A percentile compares a stretch with the other conserved stretches of the same genome.
phyloP scores from a whole-genome alignment of 2,113 vertebrate species.

The Amazona guildingii region DNA sequence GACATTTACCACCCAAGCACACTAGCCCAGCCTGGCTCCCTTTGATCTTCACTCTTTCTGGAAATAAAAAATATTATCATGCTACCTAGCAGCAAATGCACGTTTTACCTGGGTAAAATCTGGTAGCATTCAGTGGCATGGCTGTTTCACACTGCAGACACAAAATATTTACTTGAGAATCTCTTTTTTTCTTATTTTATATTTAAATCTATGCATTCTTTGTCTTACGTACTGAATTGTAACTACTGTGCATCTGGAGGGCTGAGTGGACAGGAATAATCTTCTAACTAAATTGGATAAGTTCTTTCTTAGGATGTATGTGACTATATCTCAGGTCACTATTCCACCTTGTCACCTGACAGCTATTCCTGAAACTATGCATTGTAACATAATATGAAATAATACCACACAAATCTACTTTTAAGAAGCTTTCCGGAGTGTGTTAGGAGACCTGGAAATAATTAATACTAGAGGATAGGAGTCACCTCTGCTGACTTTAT shows the following conservation, averaged over 20 bases:
- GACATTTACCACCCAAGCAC: background rate
- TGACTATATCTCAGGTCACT: background rate
- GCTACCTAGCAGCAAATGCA: background rate
- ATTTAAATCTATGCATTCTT: background rate
- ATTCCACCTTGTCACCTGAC: background rate
- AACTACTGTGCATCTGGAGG: background rate
- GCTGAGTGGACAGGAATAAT: background rate
- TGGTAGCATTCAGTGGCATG: background rate
- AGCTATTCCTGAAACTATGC: background rate
- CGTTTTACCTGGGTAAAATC: background rate
- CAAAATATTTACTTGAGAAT: background rate
- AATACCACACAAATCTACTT: background rate
- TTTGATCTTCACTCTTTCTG: constrained; percentile 22
- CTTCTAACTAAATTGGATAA: background rate
- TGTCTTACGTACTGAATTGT: background rate
- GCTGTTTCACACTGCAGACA: background rate
- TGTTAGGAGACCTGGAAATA: background rate
- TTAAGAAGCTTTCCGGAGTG: background rate
- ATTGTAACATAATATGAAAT: background rate
- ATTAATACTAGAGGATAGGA: background rate
- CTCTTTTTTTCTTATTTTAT: background rate
- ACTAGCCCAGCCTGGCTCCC: background rate
- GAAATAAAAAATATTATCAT: constrained; percentile 8
- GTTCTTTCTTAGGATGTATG: background rate
- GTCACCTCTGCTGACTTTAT: background rate